A percentile compares a stretch with the other conserved stretches of the same genome.
These are phyloP conservation scores for Pelecanus crispus DNA, from an alignment of 2,113 vertebrate genomes.

Conservation along the genomic window DNA sequence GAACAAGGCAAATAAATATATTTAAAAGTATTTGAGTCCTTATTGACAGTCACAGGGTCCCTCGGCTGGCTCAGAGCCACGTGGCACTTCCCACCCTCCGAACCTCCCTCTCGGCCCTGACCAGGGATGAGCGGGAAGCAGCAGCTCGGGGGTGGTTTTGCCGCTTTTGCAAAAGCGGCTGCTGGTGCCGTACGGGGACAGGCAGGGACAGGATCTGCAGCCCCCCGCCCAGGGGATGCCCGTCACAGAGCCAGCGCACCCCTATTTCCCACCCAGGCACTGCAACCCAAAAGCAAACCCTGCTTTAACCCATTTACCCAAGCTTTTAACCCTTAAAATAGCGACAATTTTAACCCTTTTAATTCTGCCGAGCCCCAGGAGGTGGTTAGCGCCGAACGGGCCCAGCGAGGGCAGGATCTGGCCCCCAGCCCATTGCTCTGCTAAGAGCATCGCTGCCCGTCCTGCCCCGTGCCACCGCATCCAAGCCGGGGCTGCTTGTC, in stretches of 20 bases:
- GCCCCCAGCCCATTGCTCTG: rapidly evolving
- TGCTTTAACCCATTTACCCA: not conserved
- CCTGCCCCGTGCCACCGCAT: rapidly evolving
- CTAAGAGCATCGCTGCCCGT: rapidly evolving
- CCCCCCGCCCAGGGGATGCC: too few species aligned
- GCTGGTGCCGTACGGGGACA: not conserved
- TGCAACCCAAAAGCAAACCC: not conserved
- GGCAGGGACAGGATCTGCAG: not conserved
- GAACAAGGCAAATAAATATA: not conserved
- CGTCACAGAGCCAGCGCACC: rapidly evolving
- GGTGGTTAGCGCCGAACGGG: not conserved
- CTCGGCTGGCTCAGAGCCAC: not conserved
- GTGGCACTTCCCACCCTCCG: not conserved
- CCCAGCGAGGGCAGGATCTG: not conserved
- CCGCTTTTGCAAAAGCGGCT: not conserved
- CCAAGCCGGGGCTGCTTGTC: not conserved
- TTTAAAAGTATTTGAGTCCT: not conserved
- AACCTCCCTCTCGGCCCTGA: not conserved
- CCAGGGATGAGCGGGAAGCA: not conserved
- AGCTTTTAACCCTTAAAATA: not conserved
- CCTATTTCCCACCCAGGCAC: not conserved
- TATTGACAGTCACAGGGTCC: not conserved
- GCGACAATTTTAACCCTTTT: not conserved
- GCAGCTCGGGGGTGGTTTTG: not conserved
- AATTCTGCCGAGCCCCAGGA: not conserved